Evolutionary conservation across 2,888 invertebrate species (phyloP), one percentile per base, ranked within the genome.

Genomic region (Drosophila incognita): DNA sequence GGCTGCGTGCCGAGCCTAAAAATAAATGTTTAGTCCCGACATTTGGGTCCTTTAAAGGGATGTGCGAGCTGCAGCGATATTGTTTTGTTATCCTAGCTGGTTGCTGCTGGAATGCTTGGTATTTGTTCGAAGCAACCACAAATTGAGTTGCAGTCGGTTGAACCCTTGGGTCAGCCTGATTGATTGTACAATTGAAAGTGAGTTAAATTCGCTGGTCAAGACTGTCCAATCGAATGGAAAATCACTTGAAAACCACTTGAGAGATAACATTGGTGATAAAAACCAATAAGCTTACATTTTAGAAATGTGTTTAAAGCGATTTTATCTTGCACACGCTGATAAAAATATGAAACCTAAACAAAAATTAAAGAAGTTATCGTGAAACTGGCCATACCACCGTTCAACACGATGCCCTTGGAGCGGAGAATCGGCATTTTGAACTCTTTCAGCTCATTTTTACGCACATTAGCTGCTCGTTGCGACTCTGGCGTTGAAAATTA

Each of bases 401-500:
- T 57, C 10, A 29, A 31, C 11, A 21, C 6, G 10, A 4, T 8
- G 15, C 11, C 35, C 51, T 31, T 13, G 18, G n/a, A 36, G 6
- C 24, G 11, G 24, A 36, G 33, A 40, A 38, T 53, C 18, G 18
- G 36, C 69, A 69, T 49, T 67, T 62, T 42, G 29, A 64, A 65
- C 60, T 76, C 49, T 38, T 49, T 21, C 53, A 33, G 33, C 38
- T 42, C 36, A 61, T 82, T 88, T 86, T 74, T 62, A 81, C 70
- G 67, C 74, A 74, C 67, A 86, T 81, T 83, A 86, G 63, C 73
- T 73, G 70, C 72, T 69, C 69, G 58, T 71, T 75, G 74, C 35
- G 57, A 49, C 42, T 59, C 48, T 63, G 53, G 58, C 48, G 40
- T n/a, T 24, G n/a, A 15, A 53, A 33, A 36, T 56, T 56, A 38